A percentile compares a stretch with the other conserved stretches of the same genome.
Conservation (phyloP, 1,140 invertebrate species). For the Trichoplusia ni region DNA sequence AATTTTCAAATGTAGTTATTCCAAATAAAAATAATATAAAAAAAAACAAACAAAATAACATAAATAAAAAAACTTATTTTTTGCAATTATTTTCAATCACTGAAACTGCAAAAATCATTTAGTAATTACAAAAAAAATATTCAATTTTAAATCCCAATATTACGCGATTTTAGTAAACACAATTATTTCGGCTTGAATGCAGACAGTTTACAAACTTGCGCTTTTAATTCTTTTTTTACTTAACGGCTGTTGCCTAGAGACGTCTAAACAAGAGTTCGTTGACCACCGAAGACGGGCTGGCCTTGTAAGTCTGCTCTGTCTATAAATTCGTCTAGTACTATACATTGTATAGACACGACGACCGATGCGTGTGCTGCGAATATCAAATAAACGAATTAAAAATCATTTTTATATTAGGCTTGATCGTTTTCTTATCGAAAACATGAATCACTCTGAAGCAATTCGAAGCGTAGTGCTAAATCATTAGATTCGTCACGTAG, state of each 20-base stretch:
- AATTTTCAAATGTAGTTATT: too few relatives aligned
- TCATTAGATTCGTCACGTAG: conserved; percentile 60
- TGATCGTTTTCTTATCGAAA: neutral
- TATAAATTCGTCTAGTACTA: conserved; percentile 43
- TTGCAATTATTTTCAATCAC: too few relatives aligned
- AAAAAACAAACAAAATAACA: too few relatives aligned
- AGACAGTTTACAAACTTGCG: conserved; percentile 25
- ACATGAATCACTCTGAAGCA: conserved; percentile 45
- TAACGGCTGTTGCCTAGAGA: conserved; percentile 43
- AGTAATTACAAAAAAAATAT: neutral
- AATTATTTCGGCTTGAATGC: conserved; percentile 21
- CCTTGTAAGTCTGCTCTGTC: conserved; percentile 47
- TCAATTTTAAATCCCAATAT: too few relatives aligned
- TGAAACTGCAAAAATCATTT: too few relatives aligned
- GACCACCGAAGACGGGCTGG: conserved; percentile 54
- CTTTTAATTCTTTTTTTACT: conserved; percentile 35
- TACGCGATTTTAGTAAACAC: neutral
- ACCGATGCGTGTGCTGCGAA: neutral
- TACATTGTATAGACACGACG: neutral
- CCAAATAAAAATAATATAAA: too few relatives aligned
- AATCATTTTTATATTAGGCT: neutral
- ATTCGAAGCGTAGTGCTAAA: conserved; percentile 39
- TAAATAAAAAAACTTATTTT: too few relatives aligned
- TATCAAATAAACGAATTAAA: neutral
- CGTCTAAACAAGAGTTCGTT: conserved; percentile 49